Base-by-base conservation (phyloP, 1,140 invertebrate species). In the Ditylenchus dipsaci region DNA sequence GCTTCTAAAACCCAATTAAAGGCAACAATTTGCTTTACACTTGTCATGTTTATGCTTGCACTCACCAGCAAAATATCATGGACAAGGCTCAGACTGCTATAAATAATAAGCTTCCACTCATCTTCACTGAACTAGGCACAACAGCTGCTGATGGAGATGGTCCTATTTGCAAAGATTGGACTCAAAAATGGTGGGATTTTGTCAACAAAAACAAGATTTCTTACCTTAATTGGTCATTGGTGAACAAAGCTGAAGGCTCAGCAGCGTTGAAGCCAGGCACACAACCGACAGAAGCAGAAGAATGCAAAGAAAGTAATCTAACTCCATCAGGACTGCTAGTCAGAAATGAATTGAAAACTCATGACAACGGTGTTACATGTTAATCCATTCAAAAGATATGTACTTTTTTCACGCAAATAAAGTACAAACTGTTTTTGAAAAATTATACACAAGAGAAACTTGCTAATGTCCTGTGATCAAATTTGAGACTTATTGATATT, bases 41-140 rank as follows among this genome's bases (percentile, higher is more conserved):
- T 38, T 62, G 23, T 7, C 47, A 43, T 56, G 27, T 9, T 13
- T n/a, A 62, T 62, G 30, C 43, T 17, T n/a, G 17, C 30, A 66
- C 8, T 45, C 66, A 68, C 43, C 26, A 19, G 11, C 58, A 60
- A 9, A 29, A 49, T 8, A 8, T 61, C 1, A 9, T 57, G 0
- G 61, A 60, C 42, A 68, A 68, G 26, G 49, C 62, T 5, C 23
- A 42, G 21, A 23, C 66, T 7, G 66, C 66, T 21, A 5, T 67
- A 17, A 66, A 47, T 7, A 17, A 19, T 49, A 56, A 27, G 21
- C 56, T 67, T 27, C 65, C 65, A 56, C 17, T 69, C 11, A 65
- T 69, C 43, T 43, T 69, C 13, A 67, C 67, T 63, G 67, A 69
- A 19, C 65, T 65, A 27, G 67, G 67, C 30, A 62, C 67, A 3